Base-by-base conservation (phyloP, 2,797 vertebrate genomes). In the Neosilurus mollespiculum region DNA sequence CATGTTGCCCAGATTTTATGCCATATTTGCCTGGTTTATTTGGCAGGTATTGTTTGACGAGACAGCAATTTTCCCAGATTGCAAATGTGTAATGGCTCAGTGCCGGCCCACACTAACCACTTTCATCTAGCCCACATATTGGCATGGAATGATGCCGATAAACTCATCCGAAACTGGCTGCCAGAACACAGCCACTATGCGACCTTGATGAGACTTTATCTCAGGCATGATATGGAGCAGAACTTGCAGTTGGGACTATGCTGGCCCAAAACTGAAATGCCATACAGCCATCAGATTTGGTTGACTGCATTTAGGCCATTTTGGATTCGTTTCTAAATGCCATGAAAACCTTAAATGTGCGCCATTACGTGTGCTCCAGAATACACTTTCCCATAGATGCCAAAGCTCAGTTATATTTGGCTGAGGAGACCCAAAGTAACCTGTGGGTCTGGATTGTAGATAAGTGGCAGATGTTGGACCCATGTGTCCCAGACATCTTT, bases 31-130 rank as follows among this genome's bases (percentile, higher is more conserved):
- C 66, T 15, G 80, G 82, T 67, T 87, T 86, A 62, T 56, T 75
- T 64, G 76, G 85, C 85, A 88, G 88, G 59, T 84, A 86, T 56
- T 88, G 81, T 69, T 75, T 64, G 56, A 86, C 82, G 9, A 80
- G 81, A 70, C 85, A 87, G 62, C 75, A 61, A 34, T 65, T 61
- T 71, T 30, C 67, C 80, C 54, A 81, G 80, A 71, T 59, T 70
- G 67, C 54, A 59, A 71, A 71, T 59, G 56, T 49, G 14, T 81
- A 34, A 58, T 71, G 54, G 54, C 67, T 58, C 66, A 80, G 78
- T 56, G 78, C 78, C 65, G 51, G 49, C 30, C 65, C 65, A 81
- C 15, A 2, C 65, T 81, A 49, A 81, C 80, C 54, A 81, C 80
- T 24, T 70, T 81, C 54, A 59, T 71, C 67, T 61, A 37, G 54